Evolutionary conservation across 2,888 invertebrate species (phyloP).

Genomic region (Polydrusus pterygomalis): DNA sequence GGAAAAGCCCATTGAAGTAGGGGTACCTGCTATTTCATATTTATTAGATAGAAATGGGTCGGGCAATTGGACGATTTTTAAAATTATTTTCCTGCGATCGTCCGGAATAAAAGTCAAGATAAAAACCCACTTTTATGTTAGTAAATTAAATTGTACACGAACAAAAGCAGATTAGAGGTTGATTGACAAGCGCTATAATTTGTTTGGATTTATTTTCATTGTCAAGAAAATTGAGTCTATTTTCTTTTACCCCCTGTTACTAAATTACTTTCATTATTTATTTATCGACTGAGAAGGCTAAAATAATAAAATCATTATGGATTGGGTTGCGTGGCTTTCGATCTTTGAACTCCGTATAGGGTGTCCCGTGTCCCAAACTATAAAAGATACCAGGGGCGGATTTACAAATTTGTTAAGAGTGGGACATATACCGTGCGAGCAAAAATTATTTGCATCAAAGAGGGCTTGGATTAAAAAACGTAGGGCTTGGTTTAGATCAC

Average conservation of each 20-base stretch:
- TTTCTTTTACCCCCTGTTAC: neutral
- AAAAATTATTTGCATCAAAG: no score
- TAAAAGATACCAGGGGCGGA: no score
- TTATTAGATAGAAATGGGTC: no score
- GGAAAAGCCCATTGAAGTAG: no score
- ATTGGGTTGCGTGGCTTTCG: neutral
- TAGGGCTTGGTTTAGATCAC: no score
- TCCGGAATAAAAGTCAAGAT: constrained; percentile 19
- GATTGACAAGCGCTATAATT: constrained; percentile 12
- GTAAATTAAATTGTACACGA: constrained; percentile 45
- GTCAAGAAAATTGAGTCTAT: constrained; percentile 5
- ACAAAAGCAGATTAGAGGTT: constrained; percentile 3
- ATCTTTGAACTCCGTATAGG: neutral
- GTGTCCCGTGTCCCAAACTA: no score
- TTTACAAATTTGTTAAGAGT: no score
- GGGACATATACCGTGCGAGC: no score
- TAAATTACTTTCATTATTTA: neutral
- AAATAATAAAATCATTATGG: neutral
- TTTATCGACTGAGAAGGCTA: neutral
- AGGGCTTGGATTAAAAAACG: no score
- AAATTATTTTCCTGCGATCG: neutral
- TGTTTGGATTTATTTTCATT: constrained; percentile 17
- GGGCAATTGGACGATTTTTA: no score
- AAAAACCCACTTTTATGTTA: constrained; percentile 34
- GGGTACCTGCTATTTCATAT: no score